Evolutionary conservation across 2,888 invertebrate genomes (phyloP).

Genomic region (Caenorhabditis angaria): DNA sequence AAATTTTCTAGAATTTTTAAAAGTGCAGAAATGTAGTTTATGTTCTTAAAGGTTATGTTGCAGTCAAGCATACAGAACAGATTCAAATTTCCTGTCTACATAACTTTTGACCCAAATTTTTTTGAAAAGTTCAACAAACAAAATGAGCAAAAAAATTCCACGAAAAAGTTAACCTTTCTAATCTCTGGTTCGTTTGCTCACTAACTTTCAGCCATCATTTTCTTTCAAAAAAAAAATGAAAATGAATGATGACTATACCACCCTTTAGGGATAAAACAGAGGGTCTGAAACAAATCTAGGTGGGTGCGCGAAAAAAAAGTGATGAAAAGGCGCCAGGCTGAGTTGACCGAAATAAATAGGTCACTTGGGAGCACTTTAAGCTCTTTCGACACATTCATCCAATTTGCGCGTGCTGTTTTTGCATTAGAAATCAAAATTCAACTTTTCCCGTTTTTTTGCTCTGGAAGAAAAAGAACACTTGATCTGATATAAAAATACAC

Average conservation of each 20-base stretch:
- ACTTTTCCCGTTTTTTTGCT: neutral
- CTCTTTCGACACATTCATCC: slow-evolving; percentile 7
- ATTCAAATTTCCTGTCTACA: too few species aligned
- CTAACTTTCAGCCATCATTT: too few species aligned
- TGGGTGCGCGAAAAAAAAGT: neutral
- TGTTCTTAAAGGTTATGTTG: too few species aligned
- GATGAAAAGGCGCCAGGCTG: neutral
- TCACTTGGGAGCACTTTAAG: slow-evolving; percentile 12
- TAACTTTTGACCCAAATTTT: too few species aligned
- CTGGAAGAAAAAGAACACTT: neutral
- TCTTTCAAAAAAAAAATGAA: neutral
- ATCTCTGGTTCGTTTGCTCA: slow-evolving; percentile 4
- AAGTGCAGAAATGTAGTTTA: too few species aligned
- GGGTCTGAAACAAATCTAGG: slow-evolving; percentile 2
- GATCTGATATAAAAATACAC: neutral
- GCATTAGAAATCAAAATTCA: neutral
- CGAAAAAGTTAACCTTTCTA: too few species aligned
- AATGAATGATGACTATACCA: slow-evolving; percentile 1
- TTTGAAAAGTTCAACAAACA: too few species aligned
- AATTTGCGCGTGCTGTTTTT: neutral
- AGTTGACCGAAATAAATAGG: slow-evolving; percentile 3
- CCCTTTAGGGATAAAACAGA: neutral
- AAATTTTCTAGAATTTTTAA: too few species aligned
- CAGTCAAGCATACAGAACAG: too few species aligned
- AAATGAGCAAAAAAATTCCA: too few species aligned